Evolutionary conservation across 2,888 invertebrate species (phyloP).

Genomic region (Apamea epomidion): DNA sequence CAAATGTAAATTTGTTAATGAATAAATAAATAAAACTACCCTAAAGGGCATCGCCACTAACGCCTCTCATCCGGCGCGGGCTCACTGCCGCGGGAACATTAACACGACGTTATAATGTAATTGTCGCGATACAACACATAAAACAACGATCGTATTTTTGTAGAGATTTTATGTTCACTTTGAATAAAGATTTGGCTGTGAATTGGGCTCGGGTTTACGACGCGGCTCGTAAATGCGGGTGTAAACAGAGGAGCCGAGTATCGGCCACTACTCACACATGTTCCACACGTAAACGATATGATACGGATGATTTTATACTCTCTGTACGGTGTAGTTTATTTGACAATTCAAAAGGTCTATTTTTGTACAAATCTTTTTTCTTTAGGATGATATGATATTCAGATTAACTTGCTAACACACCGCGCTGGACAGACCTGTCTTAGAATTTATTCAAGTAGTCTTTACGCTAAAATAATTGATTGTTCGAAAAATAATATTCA

Average conservation of each 20-base stretch:
- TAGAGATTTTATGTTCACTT: conserved; percentile 64
- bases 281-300: conserved; percentile 1
- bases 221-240: conserved; percentile 50
- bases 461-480: neutral
- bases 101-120: conserved; percentile 49
- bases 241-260: conserved; percentile 35
- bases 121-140: conserved; percentile 55
- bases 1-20: no score
- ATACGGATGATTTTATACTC: conserved; percentile 14
- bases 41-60: neutral
- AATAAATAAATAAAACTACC: no score
- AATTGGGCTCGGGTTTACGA: conserved; percentile 64
- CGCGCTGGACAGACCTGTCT: neutral
- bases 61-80: neutral
- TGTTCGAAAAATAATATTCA: neutral
- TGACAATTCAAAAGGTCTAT: neutral
- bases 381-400: neutral
- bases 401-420: neutral
- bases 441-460: neutral
- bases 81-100: conserved; percentile 2
- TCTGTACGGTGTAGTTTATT: conserved; percentile 9
- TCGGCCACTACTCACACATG: conserved; percentile 11
- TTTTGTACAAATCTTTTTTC: conserved; percentile 12
- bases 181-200: conserved; percentile 68
- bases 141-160: conserved; percentile 62